These are phyloP conservation scores for Opisthograptis luteolata DNA, from an alignment of 2,888 invertebrate genomes.

Conservation along the genomic window DNA sequence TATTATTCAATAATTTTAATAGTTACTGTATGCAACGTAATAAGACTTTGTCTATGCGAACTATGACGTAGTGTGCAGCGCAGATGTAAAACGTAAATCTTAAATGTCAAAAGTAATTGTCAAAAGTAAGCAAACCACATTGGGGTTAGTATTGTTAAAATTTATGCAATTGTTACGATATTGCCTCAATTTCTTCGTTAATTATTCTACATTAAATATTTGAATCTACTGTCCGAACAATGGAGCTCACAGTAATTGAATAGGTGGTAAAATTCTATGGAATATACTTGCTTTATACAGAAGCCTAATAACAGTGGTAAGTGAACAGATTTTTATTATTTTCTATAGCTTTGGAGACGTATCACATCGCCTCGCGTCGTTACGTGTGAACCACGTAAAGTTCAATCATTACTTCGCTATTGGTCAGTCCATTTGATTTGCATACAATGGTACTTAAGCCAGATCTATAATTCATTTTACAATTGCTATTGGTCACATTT, in stretches of 20 bases:
- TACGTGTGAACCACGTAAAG: slow-evolving; percentile 54
- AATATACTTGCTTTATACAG: slow-evolving; percentile 62
- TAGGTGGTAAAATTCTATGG: slow-evolving; percentile 64
- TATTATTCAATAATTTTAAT: no score
- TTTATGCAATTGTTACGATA: slow-evolving; percentile 38
- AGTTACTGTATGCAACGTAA: no score
- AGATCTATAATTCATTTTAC: slow-evolving; percentile 51
- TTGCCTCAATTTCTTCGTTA: slow-evolving; percentile 24
- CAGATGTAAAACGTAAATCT: not conserved
- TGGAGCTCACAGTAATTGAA: slow-evolving; percentile 64
- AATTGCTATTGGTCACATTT: slow-evolving; percentile 42
- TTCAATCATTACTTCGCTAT: slow-evolving; percentile 61
- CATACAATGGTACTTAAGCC: slow-evolving; percentile 72
- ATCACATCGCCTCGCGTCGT: slow-evolving; percentile 56
- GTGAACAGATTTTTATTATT: slow-evolving; percentile 55
- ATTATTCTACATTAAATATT: slow-evolving; percentile 40
- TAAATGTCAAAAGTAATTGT: slow-evolving; percentile 48
- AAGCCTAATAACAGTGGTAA: slow-evolving; percentile 69
- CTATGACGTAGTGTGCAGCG: not conserved
- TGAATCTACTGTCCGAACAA: slow-evolving; percentile 42
- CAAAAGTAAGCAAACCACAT: slow-evolving; percentile 57
- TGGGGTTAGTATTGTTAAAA: slow-evolving; percentile 54
- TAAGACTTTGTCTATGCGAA: slow-evolving; percentile 1
- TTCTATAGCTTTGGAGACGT: slow-evolving; percentile 48
- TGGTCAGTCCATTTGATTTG: slow-evolving; percentile 70